Evolutionary conservation across 1,140 invertebrate genomes (phyloP).

Genomic region (Amphibalanus amphitrite): DNA sequence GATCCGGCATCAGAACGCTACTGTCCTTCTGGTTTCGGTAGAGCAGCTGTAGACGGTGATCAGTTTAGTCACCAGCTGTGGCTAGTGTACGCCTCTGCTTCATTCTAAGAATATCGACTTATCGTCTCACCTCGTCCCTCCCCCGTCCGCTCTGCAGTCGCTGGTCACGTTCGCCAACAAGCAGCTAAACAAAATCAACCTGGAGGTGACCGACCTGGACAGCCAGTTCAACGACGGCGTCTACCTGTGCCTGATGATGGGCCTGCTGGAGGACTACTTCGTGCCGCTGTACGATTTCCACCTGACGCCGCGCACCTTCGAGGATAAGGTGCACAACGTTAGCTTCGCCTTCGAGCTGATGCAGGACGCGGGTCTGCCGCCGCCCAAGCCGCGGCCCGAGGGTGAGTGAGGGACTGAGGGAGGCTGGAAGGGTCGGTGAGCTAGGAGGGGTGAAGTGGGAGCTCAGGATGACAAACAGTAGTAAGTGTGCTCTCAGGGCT

Average conservation of each 20-base stretch:
- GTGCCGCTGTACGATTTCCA: slow-evolving; percentile 91
- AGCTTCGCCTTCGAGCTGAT: slow-evolving; percentile 92
- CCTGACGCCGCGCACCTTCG: slow-evolving; percentile 59
- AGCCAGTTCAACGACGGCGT: slow-evolving; percentile 95
- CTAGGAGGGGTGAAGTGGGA: background rate
- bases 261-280: slow-evolving; percentile 92
- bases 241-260: slow-evolving; percentile 85
- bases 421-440: no score
- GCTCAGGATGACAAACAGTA: background rate
- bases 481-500: background rate
- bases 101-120: no score
- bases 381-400: slow-evolving; percentile 89
- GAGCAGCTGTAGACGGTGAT: no score
- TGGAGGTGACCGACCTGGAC: slow-evolving; percentile 87
- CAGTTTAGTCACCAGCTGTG: no score
- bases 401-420: slow-evolving; percentile 35
- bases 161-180: slow-evolving; percentile 96
- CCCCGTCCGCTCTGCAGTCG: slow-evolving; percentile 41
- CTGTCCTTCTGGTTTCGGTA: slow-evolving; percentile 31
- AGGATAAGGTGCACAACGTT: slow-evolving; percentile 94
- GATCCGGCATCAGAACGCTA: slow-evolving; percentile 97
- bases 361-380: slow-evolving; percentile 90
- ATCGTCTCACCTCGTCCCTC: no score
- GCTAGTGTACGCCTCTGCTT: no score
- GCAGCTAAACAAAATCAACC: slow-evolving; percentile 87